Evolutionary conservation across 2,113 vertebrate genomes (phyloP).

Genomic region (Sigmodon hispidus): DNA sequence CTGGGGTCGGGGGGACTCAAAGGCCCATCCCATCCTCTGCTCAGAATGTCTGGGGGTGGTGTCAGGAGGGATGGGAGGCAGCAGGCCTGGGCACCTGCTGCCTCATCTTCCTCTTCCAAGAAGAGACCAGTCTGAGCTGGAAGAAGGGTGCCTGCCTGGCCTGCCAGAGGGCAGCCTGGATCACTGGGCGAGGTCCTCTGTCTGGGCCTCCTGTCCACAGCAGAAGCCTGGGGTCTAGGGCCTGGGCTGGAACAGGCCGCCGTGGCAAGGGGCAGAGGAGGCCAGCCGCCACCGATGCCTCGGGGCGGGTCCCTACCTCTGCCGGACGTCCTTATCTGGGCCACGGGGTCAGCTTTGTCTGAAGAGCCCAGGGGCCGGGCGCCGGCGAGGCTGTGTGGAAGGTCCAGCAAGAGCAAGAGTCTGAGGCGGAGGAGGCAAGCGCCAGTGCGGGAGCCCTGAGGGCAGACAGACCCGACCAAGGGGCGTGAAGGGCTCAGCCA

Average conservation of each 20-base stretch:
- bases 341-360: constrained; percentile 84
- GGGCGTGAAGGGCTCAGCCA: constrained; percentile 80
- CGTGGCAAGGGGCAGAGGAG: constrained; percentile 80
- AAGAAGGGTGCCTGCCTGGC: constrained; percentile 70
- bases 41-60: constrained; percentile 76
- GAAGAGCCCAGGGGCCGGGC: constrained; percentile 83
- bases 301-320: constrained; percentile 83
- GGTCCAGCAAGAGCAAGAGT: constrained; percentile 84
- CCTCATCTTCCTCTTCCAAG: constrained; percentile 81
- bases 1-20: constrained; percentile 66
- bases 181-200: constrained; percentile 79
- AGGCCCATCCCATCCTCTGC: constrained; percentile 77
- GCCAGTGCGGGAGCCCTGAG: constrained; percentile 83
- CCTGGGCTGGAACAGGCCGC: constrained; percentile 77
- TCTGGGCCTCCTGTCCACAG: constrained; percentile 70
- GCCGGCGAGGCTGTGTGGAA: constrained; percentile 82
- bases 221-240: constrained; percentile 78
- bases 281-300: constrained; percentile 81
- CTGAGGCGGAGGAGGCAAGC: constrained; percentile 83
- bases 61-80: constrained; percentile 73
- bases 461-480: constrained; percentile 83
- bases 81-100: constrained; percentile 75
- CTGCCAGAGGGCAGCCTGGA: constrained; percentile 80
- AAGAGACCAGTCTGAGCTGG: constrained; percentile 82
- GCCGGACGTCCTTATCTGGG: constrained; percentile 84